phyloP scores from a whole-genome alignment of 2,113 vertebrate genomes.

The Pangasianodon gigas region DNA sequence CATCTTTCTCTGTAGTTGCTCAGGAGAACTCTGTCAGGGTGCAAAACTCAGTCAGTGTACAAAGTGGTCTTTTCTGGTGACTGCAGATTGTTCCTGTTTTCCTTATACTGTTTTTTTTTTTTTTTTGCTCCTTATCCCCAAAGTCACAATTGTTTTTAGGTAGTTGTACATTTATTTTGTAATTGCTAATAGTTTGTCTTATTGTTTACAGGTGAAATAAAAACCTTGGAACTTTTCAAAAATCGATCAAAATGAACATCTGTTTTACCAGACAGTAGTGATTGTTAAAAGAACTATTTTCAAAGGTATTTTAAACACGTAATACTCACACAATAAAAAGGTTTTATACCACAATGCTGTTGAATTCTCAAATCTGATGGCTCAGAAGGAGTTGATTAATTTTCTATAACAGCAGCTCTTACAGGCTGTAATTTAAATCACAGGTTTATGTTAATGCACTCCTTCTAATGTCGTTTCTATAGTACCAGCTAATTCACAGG shows the following conservation, averaged over 20 bases:
- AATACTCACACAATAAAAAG: conserved; percentile 6
- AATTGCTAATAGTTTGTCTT: conserved; percentile 62
- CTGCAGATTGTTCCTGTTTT: conserved; percentile 6
- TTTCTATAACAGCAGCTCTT: neutral
- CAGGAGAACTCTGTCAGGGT: conserved; percentile 10
- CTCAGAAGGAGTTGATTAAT: neutral
- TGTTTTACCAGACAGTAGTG: neutral
- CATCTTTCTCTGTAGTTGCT: conserved; percentile 14
- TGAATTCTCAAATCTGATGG: neutral
- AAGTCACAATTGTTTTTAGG: conserved; percentile 35
- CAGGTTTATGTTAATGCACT: neutral
- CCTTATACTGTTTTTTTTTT: conserved; percentile 55
- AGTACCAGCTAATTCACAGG: neutral
- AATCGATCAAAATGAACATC: neutral
- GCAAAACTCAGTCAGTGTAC: neutral
- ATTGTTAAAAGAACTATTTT: neutral
- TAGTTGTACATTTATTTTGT: conserved; percentile 67
- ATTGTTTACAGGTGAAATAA: conserved; percentile 40
- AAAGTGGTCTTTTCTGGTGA: conserved; percentile 14
- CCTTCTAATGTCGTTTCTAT: neutral
- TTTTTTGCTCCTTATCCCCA: neutral
- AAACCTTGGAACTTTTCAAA: conserved; percentile 18
- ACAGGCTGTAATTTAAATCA: neutral
- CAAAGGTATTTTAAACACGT: conserved; percentile 7
- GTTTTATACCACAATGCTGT: neutral